Evolutionary conservation across 2,797 vertebrate species (phyloP), one percentile per base, ranked within the genome.

Genomic region (Lophotriccus pileatus): DNA sequence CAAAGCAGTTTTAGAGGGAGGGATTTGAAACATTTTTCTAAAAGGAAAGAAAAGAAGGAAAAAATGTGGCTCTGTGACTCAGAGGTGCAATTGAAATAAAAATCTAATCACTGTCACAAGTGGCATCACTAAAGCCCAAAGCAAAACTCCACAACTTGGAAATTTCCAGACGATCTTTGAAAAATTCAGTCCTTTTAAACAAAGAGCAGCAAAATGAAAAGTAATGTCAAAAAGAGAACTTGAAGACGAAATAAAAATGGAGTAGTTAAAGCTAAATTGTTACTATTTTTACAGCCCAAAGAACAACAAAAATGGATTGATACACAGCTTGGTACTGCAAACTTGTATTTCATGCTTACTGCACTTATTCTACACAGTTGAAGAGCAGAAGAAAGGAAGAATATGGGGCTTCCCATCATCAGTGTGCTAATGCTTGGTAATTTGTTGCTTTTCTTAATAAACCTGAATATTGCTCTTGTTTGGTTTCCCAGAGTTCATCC

Each of bases 51-150:
- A 74, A 87, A 64, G 53, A 87, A 89, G 52, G 56, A 89, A 93
- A 44, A 94, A 95, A 72, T 3, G 1, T 0, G 0, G 39, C 76
- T 91, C 74, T 84, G 44, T 95, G 91, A 95, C 91, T 95, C 94
- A 95, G 88, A 90, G 21, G 32, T 91, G 36, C 66, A 88, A 81
- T 44, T 73, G 62, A 94, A 94, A 89, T 68, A 91, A 94, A 94
- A 95, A 91, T 76, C 44, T 87, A 90, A 96, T 86, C 8, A 20
- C 37, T 94, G 87, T 78, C 81, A 87, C 55, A 92, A 84, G 63
- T 86, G 79, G 66, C 52, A 91, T 75, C 70, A 74, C n/a, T 55
- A 67, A 93, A 96, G 63, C 74, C 52, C 79, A 82, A 79, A 89
- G 60, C 28, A 86, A 88, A 94, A 84, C 59, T 60, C 47, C 53